Evolutionary conservation across 2,113 vertebrate species (phyloP).

Genomic region (Herpetotheres cachinnans): DNA sequence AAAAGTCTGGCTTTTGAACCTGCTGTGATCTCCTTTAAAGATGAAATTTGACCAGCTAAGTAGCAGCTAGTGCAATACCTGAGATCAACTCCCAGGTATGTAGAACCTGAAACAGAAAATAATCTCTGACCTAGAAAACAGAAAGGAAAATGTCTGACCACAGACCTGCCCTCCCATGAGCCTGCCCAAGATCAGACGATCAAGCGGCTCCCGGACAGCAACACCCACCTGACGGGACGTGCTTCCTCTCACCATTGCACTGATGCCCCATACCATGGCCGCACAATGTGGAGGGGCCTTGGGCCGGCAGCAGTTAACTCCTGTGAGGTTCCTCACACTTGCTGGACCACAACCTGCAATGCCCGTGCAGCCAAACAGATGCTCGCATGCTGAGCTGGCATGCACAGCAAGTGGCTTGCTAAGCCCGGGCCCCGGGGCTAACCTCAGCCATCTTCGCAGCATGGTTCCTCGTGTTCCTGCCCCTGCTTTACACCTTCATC

Average conservation of each 20-base stretch:
- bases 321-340: neutral
- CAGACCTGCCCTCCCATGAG: neutral
- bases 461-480: accelerated
- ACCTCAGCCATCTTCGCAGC: neutral
- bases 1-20: neutral
- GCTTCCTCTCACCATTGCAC: neutral
- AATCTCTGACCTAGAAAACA: neutral
- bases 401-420: neutral
- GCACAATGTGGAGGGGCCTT: accelerated
- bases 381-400: accelerated
- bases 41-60: neutral
- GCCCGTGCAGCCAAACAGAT: accelerated
- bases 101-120: neutral
- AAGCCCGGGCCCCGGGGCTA: accelerated
- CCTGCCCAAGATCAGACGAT: accelerated
- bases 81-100: neutral
- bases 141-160: neutral
- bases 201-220: neutral
- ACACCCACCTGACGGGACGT: accelerated
- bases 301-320: accelerated
- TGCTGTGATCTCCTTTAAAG: neutral
- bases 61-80: neutral
- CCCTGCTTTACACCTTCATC: neutral
- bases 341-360: accelerated
- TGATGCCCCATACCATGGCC: accelerated